Conservation (phyloP, 1,140 invertebrate genomes). For the Solen grandis region DNA sequence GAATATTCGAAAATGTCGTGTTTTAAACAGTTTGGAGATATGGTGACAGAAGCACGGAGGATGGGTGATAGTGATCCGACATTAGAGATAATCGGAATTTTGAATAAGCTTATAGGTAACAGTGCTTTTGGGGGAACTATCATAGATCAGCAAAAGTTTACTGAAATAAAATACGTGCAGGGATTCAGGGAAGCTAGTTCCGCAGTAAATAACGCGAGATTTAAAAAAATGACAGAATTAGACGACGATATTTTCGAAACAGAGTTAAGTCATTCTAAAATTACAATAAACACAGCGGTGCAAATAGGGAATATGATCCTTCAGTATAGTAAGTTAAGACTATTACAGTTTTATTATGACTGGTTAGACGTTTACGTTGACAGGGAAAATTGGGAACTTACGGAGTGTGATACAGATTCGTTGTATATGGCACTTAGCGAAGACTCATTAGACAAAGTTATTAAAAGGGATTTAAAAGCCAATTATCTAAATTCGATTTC, state of each 20-base stretch:
- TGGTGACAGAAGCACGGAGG: constrained; percentile 14
- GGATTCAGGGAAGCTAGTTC: constrained; percentile 7
- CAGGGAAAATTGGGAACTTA: too few species aligned
- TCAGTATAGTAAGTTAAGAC: constrained; percentile 60
- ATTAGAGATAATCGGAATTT: constrained; percentile 8
- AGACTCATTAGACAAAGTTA: constrained; percentile 23
- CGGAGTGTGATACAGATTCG: constrained; percentile 63
- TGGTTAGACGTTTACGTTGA: constrained; percentile 55
- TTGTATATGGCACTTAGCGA: constrained; percentile 52
- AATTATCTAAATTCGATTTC: background rate
- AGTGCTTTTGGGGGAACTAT: constrained; percentile 5
- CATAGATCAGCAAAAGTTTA: constrained; percentile 10
- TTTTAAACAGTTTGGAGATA: constrained; percentile 28
- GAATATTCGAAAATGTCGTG: constrained; percentile 23
- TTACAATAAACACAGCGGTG: constrained; percentile 23
- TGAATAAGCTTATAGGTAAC: background rate
- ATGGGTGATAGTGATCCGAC: constrained; percentile 30
- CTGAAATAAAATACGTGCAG: constrained; percentile 1
- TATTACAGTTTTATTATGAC: constrained; percentile 65
- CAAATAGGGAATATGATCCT: constrained; percentile 61
- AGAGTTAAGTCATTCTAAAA: background rate
- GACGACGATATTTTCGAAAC: constrained; percentile 4
- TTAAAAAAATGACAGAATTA: background rate
- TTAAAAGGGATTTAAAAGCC: constrained; percentile 17
- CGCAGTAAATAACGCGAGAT: background rate